Evolutionary conservation across 2,113 vertebrate genomes (phyloP), one percentile per base, ranked within the genome.

Genomic region (Epinephelus moara): DNA sequence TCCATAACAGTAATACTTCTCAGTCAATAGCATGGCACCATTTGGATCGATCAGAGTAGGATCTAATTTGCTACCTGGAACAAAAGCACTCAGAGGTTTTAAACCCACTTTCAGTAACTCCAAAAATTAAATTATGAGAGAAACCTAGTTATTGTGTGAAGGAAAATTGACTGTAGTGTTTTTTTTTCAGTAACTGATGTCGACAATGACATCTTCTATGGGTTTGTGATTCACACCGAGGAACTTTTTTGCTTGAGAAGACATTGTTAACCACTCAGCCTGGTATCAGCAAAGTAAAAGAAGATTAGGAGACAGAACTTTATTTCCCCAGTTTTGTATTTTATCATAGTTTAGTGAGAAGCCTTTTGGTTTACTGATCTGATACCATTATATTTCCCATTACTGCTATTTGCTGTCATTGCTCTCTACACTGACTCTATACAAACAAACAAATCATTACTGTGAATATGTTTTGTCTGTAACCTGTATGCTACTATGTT

Each of bases 1-100:
- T 77, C 62, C 57, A 23, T 70, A 76, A 47, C 62, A 53, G 27
- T 85, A 72, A 56, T 63, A 61, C 77, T 30, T 70, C 62, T 70
- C 63, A 70, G 69, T 56, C 17, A 30, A 18, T 78, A 67, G 27
- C n/a, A 18, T 9, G 47, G 30, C 17, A 52, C 30, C 53, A 18
- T 68, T 52, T 62, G 49, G 23, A 53, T 57, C 59, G 18, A 47
- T 53, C 25, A 72, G 19, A 42, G 23, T 8, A n/a, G 6, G 7
- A 30, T 66, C 64, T 66, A 27, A 64, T 59, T 81, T 50, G 30
- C 64, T 30, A 45, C 27, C 50, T 40, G 55, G 60, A 27, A 59
- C 18, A 40, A 78, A 71, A 71, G 25, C 68, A 45, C 40, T 52
- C 53, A 57, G n/a, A 73, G 42, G 25, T 45, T 57, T 60, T 67